Evolutionary conservation across 1,140 invertebrate species (phyloP), one percentile per base, ranked within the genome.

Genomic region (Cydia fagiglandana): DNA sequence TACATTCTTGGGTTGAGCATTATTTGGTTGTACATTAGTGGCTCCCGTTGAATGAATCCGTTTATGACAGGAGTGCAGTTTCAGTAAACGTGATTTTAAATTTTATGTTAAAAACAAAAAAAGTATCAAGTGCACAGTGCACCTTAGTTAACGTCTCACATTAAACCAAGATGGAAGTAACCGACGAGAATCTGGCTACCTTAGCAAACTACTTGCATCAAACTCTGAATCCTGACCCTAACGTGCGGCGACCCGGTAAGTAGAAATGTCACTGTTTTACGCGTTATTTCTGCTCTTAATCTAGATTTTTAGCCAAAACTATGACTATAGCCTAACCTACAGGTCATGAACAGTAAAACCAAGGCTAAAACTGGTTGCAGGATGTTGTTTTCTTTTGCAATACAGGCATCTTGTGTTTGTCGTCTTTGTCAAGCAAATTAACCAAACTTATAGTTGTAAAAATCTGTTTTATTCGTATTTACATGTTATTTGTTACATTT

Each of bases 221-320:
- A 90, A 99, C 98, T 12, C 93, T 99, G n/a, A 98, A 95, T 83
- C 96, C 97, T 12, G 97, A 99, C 91, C 93, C 95, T 17, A 95
- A 95, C 87, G 93, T 97, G 64, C 93, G 98, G 81, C 94, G 96
- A 91, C 96, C 97, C 91, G 97, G 97, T 98, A 94, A 94, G 93
- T 94, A 84, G 38, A 38, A 64, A 76, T 79, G 64, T n/a, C 30
- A 34, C 38, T 30, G 53, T 76, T 34, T 81, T 78, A 24, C 73
- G 10, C 64, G 13, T 15, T 41, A 56, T 64, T 53, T 15, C 38
- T 68, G 6, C 7, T 75, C 10, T 2, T 70, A 38, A 75, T 61
- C 17, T n/a, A 61, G 7, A 12, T 61, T 17, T 10, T 20, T 61
- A 61, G 56, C 17, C 56, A 61, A 61, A 61, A 61, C 17, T 24